Base-by-base conservation (phyloP, 2,797 vertebrate species). In the Pteropus rufus region DNA sequence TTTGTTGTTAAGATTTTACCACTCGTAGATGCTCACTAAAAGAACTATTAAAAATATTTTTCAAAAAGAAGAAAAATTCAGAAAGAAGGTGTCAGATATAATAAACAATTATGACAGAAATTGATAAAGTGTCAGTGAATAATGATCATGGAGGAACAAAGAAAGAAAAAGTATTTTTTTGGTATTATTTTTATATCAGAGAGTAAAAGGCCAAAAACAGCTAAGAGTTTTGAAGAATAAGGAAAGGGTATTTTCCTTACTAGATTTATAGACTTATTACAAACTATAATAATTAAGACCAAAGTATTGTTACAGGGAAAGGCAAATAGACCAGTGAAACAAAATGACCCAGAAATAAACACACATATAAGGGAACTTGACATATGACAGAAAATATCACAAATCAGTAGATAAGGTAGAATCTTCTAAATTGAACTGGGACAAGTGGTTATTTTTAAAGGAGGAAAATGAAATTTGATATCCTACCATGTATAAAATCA, bases 21-120 rank as follows among this genome's bases (percentile, higher is more conserved):
- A 52, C 46, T n/a, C 12, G 34, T 6, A 10, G 34, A 39, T 12
- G 24, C 29, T 44, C 1, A 62, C 9, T 73, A 67, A 65, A 62
- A 91, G 54, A 91, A 73, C 8, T 52, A 58, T 79, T 94, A 79
- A 92, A 79, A 84, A 64, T 88, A 84, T 46, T 88, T 60, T 76
- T 89, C 64, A 89, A 72, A 7, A 62, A 54, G 54, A 70, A 60
- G 58, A 79, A 84, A 79, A 75, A 41, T 60, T 89, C 16, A 76
- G 10, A 62, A 26, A 89, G 49, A 62, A 77, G 36, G 14, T 80
- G 10, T 58, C 62, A 95, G 21, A 67, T 70, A 65, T 49, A 92
- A 60, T 77, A 77, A 41, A 65, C 2, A 64, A 31, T 62, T 80
- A 80, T 77, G 73, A 81, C 46, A 81, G 41, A 93, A 77, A 90